Evolutionary conservation across 2,113 vertebrate species (phyloP), one percentile per base, ranked within the genome.

Genomic region (Collichthys lucidus): DNA sequence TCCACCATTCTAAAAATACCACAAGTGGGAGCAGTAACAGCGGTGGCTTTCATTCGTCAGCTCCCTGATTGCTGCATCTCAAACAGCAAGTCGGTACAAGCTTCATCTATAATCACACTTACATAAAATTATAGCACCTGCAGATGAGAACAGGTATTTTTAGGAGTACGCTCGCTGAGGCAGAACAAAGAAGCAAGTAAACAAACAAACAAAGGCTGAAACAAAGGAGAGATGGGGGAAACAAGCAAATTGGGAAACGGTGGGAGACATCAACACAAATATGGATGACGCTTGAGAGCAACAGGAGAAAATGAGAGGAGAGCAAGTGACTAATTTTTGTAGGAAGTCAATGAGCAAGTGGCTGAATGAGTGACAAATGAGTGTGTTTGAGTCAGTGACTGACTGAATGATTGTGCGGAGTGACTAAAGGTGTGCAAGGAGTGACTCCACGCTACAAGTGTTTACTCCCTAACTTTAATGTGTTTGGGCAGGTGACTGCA

Each of bases 141-240:
- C 50, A 55, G 47, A 60, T 6, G 60, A 73, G 57, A 52, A 74
- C 17, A 20, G 77, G 57, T 87, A 87, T 85, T 91, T 92, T 80
- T 80, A 83, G 77, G 77, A 12, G 60, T 24, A 40, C 3, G 42
- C 73, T 67, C 7, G 49, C 63, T 29, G 66, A 57, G 59, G 72
- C 31, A 35, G 60, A 65, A 57, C 69, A 63, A 50, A 24, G 46
- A 42, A 70, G 53, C 40, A 15, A 15, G 16, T 72, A 57, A 60
- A 70, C 53, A 85, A 78, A 40, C 8, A 68, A 42, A 52, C 16
- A 71, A 35, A 24, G 46, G 29, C 52, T 31, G 31, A 53, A 52
- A 79, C 17, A 57, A 53, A 67, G 52, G 26, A 19, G 53, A 44
- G 40, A 10, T 10, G 22, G 17, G 6, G 20, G 10, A 40, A 42